Conservation (phyloP, 2,113 vertebrate genomes). For the Ia io region DNA sequence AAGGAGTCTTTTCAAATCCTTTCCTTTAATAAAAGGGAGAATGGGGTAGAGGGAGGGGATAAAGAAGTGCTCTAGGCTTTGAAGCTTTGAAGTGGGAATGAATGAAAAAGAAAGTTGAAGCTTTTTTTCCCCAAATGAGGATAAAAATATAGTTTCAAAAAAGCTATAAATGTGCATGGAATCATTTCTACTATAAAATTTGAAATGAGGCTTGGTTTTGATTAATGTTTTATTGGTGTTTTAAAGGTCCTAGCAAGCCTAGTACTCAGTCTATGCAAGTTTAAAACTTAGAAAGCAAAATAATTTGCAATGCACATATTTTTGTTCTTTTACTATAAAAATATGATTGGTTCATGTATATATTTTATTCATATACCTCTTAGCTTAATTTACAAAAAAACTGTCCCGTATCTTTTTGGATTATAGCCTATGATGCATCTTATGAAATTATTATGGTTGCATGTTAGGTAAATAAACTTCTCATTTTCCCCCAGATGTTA, state of each 20-base stretch:
- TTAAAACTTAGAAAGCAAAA: slow-evolving; percentile 24
- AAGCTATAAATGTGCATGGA: not conserved
- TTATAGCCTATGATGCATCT: not conserved
- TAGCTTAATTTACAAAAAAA: not conserved
- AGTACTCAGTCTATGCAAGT: not conserved
- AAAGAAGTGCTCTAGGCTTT: not conserved
- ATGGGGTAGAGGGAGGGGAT: not conserved
- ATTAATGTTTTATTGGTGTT: slow-evolving; percentile 50
- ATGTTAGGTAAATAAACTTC: not conserved
- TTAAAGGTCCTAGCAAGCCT: not conserved
- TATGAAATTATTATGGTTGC: not conserved
- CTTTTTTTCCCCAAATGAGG: not conserved
- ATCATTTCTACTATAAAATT: not conserved
- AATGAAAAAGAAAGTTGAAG: slow-evolving; percentile 7
- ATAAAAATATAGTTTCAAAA: slow-evolving; percentile 50
- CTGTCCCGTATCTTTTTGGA: not conserved
- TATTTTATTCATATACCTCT: not conserved
- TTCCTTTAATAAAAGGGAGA: slow-evolving; percentile 13
- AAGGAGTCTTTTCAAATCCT: not conserved
- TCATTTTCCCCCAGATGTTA: not conserved
- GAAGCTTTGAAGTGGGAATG: not conserved
- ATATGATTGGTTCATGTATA: not conserved
- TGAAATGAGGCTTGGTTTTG: slow-evolving; percentile 26
- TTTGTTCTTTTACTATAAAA: slow-evolving; percentile 9
- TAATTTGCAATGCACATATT: not conserved